Percentiles rank a stretch among this genome's conserved stretches.
These are phyloP conservation scores for Trachelus troglodyta DNA, from an alignment of 2,888 invertebrate genomes.

Conservation along the genomic window DNA sequence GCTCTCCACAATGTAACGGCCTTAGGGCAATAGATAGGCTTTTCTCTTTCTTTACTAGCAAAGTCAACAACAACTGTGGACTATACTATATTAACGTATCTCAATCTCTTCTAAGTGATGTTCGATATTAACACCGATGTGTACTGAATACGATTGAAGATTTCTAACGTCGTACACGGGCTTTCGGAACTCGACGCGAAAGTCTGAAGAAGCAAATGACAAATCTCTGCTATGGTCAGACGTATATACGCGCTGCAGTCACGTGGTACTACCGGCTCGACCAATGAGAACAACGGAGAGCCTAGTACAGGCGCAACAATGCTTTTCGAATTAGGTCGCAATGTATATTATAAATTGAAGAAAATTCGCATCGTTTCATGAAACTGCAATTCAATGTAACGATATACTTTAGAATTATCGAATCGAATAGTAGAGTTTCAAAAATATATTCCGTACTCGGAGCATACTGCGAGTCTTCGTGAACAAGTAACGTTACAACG, in stretches of 20 bases:
- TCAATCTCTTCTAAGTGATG: background rate
- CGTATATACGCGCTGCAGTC: slow-evolving; percentile 39
- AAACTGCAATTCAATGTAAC: background rate
- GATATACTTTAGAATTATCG: background rate
- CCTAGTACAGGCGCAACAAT: background rate
- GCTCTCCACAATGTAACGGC: background rate
- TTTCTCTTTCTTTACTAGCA: background rate
- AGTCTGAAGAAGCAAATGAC: slow-evolving; percentile 44
- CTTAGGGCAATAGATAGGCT: background rate
- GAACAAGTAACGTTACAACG: background rate
- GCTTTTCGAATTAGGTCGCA: background rate
- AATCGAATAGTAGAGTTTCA: background rate
- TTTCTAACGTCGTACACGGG: background rate
- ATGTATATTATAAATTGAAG: background rate
- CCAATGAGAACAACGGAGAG: slow-evolving; percentile 8
- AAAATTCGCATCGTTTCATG: background rate
- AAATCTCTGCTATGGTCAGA: slow-evolving; percentile 32
- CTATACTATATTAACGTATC: background rate
- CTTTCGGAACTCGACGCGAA: slow-evolving; percentile 31
- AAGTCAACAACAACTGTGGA: background rate
- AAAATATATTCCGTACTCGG: background rate
- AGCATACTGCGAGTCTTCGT: background rate
- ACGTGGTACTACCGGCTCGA: slow-evolving; percentile 24
- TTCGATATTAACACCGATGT: background rate
- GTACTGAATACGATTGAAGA: background rate